A percentile compares a stretch with the other conserved stretches of the same genome.
phyloP scores from a whole-genome alignment of 2,888 invertebrate species.

The Hemithea aestivaria region DNA sequence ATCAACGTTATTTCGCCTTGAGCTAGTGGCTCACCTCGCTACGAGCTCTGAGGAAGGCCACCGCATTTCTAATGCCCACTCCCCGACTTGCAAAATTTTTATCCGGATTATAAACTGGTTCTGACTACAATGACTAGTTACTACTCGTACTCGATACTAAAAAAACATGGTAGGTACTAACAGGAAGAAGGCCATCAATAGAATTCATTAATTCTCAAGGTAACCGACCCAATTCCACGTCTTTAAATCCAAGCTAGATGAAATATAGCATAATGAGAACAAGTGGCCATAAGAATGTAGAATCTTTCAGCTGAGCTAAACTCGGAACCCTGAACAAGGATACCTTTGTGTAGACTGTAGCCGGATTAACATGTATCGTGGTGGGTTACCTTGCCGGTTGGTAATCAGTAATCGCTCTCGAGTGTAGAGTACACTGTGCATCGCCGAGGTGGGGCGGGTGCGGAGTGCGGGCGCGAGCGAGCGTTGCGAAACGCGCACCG shows the following conservation, averaged over 20 bases:
- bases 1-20: constrained; percentile 61
- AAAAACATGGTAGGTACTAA: constrained; percentile 32
- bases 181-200: constrained; percentile 36
- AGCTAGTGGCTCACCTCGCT: constrained; percentile 65
- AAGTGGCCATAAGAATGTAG: no score
- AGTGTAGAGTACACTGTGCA: constrained; percentile 51
- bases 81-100: constrained; percentile 51
- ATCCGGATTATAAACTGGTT: constrained; percentile 41
- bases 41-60: constrained; percentile 59
- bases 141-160: no score
- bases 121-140: no score
- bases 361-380: constrained; percentile 41
- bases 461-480: constrained; percentile 48
- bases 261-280: no score
- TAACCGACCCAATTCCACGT: constrained; percentile 12
- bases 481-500: constrained; percentile 71
- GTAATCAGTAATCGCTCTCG: constrained; percentile 49
- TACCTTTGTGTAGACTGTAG: constrained; percentile 32
- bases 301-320: no score
- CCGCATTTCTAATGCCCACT: constrained; percentile 61
- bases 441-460: constrained; percentile 52
- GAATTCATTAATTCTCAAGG: constrained; percentile 21
- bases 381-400: constrained; percentile 53
- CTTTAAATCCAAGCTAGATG: no score
- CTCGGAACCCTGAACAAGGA: no score